Percentiles rank a stretch among this genome's conserved stretches.
phyloP scores from a whole-genome alignment of 2,797 vertebrate genomes.

The Acipenser oxyrinchus region DNA sequence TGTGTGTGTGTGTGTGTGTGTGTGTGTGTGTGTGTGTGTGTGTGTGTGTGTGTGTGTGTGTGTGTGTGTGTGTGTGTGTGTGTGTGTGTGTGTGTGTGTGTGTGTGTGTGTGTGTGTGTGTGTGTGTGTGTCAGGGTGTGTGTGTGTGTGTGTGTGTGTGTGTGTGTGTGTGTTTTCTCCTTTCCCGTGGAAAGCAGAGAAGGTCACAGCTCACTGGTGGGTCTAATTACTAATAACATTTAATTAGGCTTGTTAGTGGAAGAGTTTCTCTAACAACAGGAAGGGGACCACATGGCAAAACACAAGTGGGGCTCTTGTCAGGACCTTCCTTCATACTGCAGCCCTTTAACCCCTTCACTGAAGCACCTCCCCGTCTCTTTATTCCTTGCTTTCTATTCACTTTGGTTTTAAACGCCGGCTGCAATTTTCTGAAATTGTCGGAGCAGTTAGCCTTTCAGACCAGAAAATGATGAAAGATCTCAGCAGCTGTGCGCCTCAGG shows the following conservation, averaged over 20 bases:
- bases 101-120: no score
- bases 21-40: slow-evolving; percentile 31
- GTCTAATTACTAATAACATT: slow-evolving; percentile 46
- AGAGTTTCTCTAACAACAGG: slow-evolving; percentile 24
- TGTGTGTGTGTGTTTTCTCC: slow-evolving; percentile 28
- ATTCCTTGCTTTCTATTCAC: not conserved
- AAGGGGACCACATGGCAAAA: slow-evolving; percentile 20
- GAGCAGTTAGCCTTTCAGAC: not conserved
- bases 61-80: no score
- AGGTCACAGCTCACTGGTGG: slow-evolving; percentile 43
- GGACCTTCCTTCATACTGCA: slow-evolving; percentile 15
- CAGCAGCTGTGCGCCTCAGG: not conserved
- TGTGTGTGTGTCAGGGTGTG: no score
- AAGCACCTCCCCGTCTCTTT: not conserved
- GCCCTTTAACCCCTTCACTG: slow-evolving; percentile 16
- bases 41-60: no score
- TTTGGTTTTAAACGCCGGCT: not conserved
- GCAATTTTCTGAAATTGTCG: not conserved
- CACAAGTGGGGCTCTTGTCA: slow-evolving; percentile 21
- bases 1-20: slow-evolving; percentile 29
- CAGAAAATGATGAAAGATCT: not conserved
- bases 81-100: no score
- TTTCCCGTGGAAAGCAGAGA: slow-evolving; percentile 31
- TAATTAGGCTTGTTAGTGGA: slow-evolving; percentile 33
- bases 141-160: no score